phyloP scores from a whole-genome alignment of 2,888 invertebrate species.

The Didymodactylos carnosus region DNA sequence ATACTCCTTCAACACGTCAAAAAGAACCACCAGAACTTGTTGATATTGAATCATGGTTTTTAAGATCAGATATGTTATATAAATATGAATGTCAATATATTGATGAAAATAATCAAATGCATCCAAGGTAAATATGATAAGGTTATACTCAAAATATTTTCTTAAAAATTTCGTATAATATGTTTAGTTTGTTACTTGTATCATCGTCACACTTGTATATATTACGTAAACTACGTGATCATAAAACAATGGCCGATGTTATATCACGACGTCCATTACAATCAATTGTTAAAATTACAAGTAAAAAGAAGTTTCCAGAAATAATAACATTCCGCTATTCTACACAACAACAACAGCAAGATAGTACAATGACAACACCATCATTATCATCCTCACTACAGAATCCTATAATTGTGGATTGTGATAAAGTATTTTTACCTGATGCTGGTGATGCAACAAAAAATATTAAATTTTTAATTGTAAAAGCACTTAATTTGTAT shows the following conservation, averaged over 20 bases:
- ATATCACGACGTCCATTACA: slow-evolving; percentile 67
- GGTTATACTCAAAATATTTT: neutral
- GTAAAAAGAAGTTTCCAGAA: slow-evolving; percentile 79
- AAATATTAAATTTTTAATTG: neutral
- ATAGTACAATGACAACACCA: neutral
- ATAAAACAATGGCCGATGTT: slow-evolving; percentile 53
- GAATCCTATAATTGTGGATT: too few species aligned
- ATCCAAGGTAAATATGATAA: neutral
- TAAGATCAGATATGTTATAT: slow-evolving; percentile 60
- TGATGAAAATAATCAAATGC: slow-evolving; percentile 61
- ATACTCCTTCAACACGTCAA: slow-evolving; percentile 40
- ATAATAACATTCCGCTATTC: slow-evolving; percentile 58
- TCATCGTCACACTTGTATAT: slow-evolving; percentile 67
- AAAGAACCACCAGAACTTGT: slow-evolving; percentile 40
- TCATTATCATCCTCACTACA: too few species aligned
- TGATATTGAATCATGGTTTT: slow-evolving; percentile 56
- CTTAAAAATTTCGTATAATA: slow-evolving; percentile 8
- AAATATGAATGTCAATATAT: slow-evolving; percentile 58
- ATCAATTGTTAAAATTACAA: slow-evolving; percentile 85
- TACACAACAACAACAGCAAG: neutral
- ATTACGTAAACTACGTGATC: slow-evolving; percentile 48
- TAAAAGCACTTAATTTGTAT: neutral
- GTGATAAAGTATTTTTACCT: neutral
- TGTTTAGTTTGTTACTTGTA: slow-evolving; percentile 55
- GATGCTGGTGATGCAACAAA: neutral